Conservation (phyloP, 1,140 invertebrate species). For the Radopholus similis region DNA sequence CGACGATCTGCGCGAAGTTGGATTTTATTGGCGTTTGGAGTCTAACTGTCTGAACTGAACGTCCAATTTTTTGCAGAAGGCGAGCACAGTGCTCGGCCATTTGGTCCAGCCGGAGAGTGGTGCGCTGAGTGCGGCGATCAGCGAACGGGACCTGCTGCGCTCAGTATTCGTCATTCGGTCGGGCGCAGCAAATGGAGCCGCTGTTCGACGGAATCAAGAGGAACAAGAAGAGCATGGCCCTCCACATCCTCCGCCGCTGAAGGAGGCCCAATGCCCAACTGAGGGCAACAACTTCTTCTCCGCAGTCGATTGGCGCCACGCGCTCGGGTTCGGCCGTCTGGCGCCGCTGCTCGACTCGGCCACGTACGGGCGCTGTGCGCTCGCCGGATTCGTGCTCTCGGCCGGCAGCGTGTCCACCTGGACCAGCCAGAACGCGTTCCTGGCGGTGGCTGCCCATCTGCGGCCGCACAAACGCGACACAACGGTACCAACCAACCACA, state of each 20-base stretch:
- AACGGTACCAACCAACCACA: conserved; percentile 10
- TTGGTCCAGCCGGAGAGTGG: not conserved
- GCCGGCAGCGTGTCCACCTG: conserved; percentile 31
- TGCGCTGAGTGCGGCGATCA: conserved; percentile 4
- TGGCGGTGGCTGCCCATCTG: conserved; percentile 20
- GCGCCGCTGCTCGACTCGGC: conserved; percentile 14
- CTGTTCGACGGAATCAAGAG: no score
- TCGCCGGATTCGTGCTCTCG: conserved; percentile 29
- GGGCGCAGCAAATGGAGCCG: not conserved
- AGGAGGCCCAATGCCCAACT: not conserved
- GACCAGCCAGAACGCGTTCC: conserved; percentile 32
- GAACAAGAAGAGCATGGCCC: no score
- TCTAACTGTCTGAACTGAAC: not conserved
- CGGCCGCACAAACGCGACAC: conserved; percentile 22
- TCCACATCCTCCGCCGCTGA: not conserved
- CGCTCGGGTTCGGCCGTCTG: conserved; percentile 19
- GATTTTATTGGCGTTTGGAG: not conserved
- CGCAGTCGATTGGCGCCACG: conserved; percentile 20
- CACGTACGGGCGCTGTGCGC: conserved; percentile 15
- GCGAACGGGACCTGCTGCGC: conserved; percentile 22
- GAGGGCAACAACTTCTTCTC: conserved; percentile 10
- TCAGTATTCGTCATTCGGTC: conserved; percentile 8
- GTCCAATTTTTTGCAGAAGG: not conserved
- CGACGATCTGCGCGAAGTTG: conserved; percentile 26
- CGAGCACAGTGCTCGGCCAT: not conserved